These are phyloP conservation scores for Teleogryllus occipitalis DNA, from an alignment of 1,140 invertebrate species.

Conservation along the genomic window DNA sequence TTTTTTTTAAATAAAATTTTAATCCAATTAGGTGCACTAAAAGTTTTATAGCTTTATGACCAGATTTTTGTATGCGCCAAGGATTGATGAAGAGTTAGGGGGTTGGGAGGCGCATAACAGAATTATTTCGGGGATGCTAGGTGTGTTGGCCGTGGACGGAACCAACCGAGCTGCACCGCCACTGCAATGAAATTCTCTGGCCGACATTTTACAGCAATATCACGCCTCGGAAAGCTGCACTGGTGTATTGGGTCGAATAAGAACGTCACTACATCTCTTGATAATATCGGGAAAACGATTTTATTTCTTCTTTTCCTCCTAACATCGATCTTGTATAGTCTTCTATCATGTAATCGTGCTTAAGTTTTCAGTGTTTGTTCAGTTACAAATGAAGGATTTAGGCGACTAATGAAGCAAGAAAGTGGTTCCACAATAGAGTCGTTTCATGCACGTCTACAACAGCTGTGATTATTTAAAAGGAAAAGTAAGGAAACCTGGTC, in stretches of 20 bases:
- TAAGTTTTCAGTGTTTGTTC: too few relatives aligned
- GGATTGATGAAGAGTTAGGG: not conserved
- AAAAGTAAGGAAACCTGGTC: not conserved
- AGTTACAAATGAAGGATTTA: too few relatives aligned
- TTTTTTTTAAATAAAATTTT: not conserved
- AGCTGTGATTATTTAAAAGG: not conserved
- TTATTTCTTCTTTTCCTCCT: too few relatives aligned
- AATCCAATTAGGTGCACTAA: constrained; percentile 4
- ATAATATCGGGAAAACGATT: too few relatives aligned
- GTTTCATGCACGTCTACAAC: too few relatives aligned
- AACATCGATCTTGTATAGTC: too few relatives aligned
- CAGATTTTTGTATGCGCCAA: not conserved
- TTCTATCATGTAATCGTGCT: too few relatives aligned
- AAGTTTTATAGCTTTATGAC: not conserved
- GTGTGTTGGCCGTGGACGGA: not conserved
- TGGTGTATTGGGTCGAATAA: not conserved
- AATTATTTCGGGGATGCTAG: not conserved
- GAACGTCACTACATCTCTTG: too few relatives aligned
- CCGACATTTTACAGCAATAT: not conserved
- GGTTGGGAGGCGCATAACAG: not conserved
- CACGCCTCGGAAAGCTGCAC: not conserved
- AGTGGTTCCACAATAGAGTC: too few relatives aligned
- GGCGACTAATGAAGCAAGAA: too few relatives aligned
- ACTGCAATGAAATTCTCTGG: not conserved
- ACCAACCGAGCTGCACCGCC: not conserved